These are phyloP conservation scores for Notothenia coriiceps DNA, from an alignment of 2,113 vertebrate genomes.

Conservation along the genomic window DNA sequence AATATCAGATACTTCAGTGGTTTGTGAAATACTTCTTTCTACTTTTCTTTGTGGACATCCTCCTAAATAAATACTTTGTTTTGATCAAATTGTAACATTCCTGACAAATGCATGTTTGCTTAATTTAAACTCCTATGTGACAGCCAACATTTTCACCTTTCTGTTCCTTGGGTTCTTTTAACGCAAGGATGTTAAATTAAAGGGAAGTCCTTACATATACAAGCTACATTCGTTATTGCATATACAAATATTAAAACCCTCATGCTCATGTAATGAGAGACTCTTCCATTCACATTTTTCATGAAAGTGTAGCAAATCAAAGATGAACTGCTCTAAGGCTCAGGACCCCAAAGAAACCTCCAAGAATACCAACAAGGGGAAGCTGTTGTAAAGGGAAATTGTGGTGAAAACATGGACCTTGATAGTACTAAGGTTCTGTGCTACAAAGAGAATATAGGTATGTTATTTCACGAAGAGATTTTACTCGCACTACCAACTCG, in stretches of 20 bases:
- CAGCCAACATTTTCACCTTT: no score
- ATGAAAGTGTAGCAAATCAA: no score
- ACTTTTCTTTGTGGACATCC: constrained; percentile 28
- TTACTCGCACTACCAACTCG: background rate
- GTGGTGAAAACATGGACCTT: no score
- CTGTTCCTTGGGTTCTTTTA: no score
- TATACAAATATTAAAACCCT: no score
- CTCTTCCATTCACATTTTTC: background rate
- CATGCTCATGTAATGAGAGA: no score
- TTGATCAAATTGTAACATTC: constrained; percentile 37
- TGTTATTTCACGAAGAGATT: background rate
- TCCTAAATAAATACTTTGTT: constrained; percentile 9
- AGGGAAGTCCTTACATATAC: no score
- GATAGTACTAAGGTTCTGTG: background rate
- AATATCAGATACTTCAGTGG: constrained; percentile 32
- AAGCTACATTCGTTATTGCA: no score
- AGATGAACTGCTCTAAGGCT: no score
- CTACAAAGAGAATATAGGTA: background rate
- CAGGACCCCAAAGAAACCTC: background rate
- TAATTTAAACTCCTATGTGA: no score
- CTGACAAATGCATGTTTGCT: background rate
- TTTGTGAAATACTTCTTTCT: constrained; percentile 30
- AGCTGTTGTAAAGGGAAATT: background rate
- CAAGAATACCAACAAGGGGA: background rate
- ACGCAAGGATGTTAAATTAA: no score